Evolutionary conservation across 2,113 vertebrate genomes (phyloP), one percentile per base, ranked within the genome.

Genomic region (Todiramphus saurophagus): DNA sequence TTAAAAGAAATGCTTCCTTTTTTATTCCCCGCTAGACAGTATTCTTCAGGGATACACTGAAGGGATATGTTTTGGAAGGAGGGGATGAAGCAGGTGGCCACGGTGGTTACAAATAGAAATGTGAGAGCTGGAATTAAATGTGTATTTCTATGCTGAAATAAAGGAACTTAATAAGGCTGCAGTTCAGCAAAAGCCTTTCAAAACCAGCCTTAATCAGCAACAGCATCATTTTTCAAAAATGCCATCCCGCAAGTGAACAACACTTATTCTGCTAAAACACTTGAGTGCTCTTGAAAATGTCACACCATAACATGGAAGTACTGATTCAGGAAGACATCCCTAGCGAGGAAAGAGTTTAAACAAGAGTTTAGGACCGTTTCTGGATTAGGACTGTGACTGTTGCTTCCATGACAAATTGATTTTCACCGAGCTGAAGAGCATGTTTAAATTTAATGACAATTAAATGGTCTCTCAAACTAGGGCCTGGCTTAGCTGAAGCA

Each of bases 171-270:
- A 63, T 83, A 50, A 94, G 31, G 16, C 87, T 93, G 63, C 59
- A 91, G 60, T 80, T 94, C 87, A 93, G 90, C 80, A 89, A 95
- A 84, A 91, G 76, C 87, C 93, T 91, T 89, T 91, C 83, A 83
- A 55, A 83, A 35, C 37, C 20, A 89, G 43, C 48, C 14, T 68
- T 72, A 50, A 83, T 89, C 83, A 94, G 67, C 83, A 89, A 41
- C 3, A 10, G 35, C 39, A 3, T 63, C 30, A 13, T 75, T 95
- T 67, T 79, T 89, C 53, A 80, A 48, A 88, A 70, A 79, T 41
- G 43, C 51, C 70, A 82, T 67, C 62, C 69, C 88, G 41, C 70
- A 86, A 75, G 46, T 62, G 70, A 90, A 30, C 62, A 90, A 20
- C 51, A 67, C 28, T 79, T 66, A 37, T 68, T 43, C 63, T 83